Evolutionary conservation across 2,113 vertebrate genomes (phyloP).

Genomic region (Tiliqua scincoides): DNA sequence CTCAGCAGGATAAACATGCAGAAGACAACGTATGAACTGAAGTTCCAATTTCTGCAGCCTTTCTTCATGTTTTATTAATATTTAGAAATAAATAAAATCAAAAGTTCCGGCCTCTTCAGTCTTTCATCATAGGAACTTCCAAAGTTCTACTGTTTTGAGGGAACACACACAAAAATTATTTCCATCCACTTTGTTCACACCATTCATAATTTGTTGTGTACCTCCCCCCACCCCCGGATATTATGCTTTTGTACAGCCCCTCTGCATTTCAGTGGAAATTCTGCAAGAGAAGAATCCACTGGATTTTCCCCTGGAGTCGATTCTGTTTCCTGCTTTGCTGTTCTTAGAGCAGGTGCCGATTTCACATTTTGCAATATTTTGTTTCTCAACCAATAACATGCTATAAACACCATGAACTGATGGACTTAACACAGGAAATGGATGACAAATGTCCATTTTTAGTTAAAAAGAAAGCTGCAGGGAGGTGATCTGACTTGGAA

Average conservation of each 20-base stretch:
- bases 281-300: neutral
- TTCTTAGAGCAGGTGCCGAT: neutral
- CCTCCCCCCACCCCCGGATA: no score
- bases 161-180: neutral
- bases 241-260: neutral
- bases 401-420: no score
- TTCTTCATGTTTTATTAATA: neutral
- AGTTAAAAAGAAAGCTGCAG: no score
- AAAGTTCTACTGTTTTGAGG: neutral
- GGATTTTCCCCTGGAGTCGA: neutral
- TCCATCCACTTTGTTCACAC: neutral
- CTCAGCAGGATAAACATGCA: no score
- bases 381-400: no score
- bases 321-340: no score
- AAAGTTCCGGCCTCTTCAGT: neutral
- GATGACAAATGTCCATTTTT: no score
- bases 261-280: neutral
- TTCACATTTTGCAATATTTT: neutral
- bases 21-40: neutral
- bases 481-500: no score
- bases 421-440: no score
- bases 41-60: neutral
- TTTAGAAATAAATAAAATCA: neutral
- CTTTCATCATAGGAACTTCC: neutral
- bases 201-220: neutral